Base-by-base conservation (phyloP, 2,113 vertebrate species). In the Panurus biarmicus region DNA sequence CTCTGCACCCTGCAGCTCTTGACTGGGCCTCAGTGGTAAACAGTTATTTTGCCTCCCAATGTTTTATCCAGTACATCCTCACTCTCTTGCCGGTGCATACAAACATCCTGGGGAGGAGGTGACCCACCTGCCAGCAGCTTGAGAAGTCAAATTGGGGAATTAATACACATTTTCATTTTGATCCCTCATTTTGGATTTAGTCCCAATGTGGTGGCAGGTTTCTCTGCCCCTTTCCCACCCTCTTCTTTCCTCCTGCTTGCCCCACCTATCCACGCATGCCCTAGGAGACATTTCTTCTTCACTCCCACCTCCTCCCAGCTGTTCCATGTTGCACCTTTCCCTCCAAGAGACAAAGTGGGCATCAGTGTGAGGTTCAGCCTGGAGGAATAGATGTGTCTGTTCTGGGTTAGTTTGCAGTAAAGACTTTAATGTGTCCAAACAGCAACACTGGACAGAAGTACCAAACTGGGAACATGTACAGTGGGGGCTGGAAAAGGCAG, bases 381-480 rank as follows among this genome's bases (percentile, higher is more conserved):
- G 53, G 42, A 85, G 26, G 14, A 79, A 86, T 4, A 45, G 13
- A 29, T 18, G 6, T 53, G 36, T 48, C 42, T 75, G n/a, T 13
- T 14, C 58, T 40, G 53, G n/a, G 10, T 85, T 85, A 51, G 24
- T 82, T 72, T 82, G 42, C 92, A 75, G 23, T 35, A 80, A 70
- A 72, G 64, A n/a, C 7, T 95, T 95, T 89, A 91, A 83, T 94
- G 45, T 35, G 70, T 67, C 20, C n/a, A 71, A 86, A 40, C 12
- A 89, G 45, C 48, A 45, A 21, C 0, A 1, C 22, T 50, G 35
- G 44, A 62, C 29, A 77, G 78, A 83, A 88, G 31, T 26, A 38
- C 5, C 70, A 77, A 58, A 81, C 40, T 21, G 42, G 17, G 38
- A 70, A 11, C n/a, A n/a, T 74, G 51, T 77, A 60, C 61, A 89